These are phyloP conservation scores for Cossypha dichroa DNA, from an alignment of 2,797 vertebrate species.

Conservation along the genomic window DNA sequence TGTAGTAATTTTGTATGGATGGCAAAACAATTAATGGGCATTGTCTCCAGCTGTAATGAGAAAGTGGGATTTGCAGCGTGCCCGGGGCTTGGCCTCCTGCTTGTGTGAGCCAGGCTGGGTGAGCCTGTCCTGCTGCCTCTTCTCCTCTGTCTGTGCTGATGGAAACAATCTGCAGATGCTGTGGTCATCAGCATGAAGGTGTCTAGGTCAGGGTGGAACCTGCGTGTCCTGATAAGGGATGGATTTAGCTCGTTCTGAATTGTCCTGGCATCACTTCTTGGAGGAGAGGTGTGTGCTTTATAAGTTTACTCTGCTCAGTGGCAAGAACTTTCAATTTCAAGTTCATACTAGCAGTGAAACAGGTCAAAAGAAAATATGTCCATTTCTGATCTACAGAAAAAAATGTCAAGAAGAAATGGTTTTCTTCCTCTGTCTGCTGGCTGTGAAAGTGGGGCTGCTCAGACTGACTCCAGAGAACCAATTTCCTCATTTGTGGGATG, in stretches of 20 bases:
- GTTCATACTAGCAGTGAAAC: not conserved
- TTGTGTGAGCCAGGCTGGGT: not conserved
- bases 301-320: not conserved
- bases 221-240: fast-evolving
- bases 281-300: not conserved
- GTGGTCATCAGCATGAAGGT: not conserved
- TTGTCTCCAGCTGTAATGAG: not conserved
- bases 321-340: not conserved
- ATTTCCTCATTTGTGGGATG: not conserved
- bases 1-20: constrained; percentile 29
- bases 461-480: not conserved
- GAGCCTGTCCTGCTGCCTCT: not conserved
- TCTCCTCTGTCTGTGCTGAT: not conserved
- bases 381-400: not conserved
- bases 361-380: not conserved
- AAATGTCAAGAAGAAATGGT: not conserved
- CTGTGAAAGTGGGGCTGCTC: not conserved
- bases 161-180: not conserved
- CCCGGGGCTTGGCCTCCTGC: not conserved
- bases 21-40: not conserved
- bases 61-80: not conserved
- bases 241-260: not conserved
- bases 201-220: not conserved
- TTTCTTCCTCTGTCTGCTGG: not conserved
- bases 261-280: not conserved